Evolutionary conservation across 35 echinoderm and acorn worm species (phyloP).

Genomic region (Eucidaris tribuloides): DNA sequence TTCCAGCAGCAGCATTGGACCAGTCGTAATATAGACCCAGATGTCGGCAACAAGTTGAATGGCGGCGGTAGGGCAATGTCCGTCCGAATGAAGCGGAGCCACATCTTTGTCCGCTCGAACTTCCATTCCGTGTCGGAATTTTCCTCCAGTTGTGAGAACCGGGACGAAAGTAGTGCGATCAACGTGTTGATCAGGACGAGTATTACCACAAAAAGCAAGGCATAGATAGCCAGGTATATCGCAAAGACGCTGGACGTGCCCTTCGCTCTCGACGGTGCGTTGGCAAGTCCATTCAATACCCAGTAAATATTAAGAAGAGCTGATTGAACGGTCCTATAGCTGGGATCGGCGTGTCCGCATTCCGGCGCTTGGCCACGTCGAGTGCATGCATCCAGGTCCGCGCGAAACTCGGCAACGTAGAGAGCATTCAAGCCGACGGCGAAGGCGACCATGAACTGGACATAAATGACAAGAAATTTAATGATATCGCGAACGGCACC

Average conservation of each 20-base stretch:
- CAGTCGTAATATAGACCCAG: background rate
- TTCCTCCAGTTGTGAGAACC: background rate
- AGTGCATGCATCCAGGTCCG: too few relatives aligned
- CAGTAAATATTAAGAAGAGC: too few relatives aligned
- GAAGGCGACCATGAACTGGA: background rate
- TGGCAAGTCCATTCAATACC: too few relatives aligned
- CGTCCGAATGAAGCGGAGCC: slow-evolving; percentile 4
- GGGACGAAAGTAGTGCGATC: background rate
- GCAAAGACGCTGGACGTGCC: too few relatives aligned
- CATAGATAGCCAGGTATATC: too few relatives aligned
- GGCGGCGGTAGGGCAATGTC: slow-evolving; percentile 12
- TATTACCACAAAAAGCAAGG: background rate
- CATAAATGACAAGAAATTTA: background rate
- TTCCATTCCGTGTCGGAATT: slow-evolving; percentile 30
- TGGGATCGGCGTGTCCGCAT: too few relatives aligned
- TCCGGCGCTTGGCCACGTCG: too few relatives aligned
- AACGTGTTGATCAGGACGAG: slow-evolving; percentile 2
- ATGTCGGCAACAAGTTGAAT: slow-evolving; percentile 28
- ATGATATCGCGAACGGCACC: background rate
- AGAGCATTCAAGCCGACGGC: background rate
- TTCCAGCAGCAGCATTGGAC: background rate
- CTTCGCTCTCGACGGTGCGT: too few relatives aligned
- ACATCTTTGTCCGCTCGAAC: slow-evolving; percentile 11
- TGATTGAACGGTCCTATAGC: too few relatives aligned
- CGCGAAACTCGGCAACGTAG: background rate